phyloP scores from a whole-genome alignment of 2,888 invertebrate genomes.

The Pyrrhia umbra region DNA sequence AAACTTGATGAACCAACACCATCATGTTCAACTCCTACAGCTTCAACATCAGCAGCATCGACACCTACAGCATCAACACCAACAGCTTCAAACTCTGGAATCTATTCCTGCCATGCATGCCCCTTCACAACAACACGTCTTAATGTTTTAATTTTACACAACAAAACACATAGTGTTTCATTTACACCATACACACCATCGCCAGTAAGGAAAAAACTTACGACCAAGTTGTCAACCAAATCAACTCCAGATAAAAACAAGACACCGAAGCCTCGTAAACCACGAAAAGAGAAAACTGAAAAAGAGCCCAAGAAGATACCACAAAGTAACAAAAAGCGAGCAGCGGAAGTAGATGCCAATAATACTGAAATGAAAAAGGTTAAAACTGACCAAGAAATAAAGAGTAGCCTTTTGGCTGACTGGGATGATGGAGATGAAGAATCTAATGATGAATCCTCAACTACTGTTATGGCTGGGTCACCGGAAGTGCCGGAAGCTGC shows the following conservation, averaged over 20 bases:
- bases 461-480: conserved; percentile 73
- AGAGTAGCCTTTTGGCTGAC: conserved; percentile 93
- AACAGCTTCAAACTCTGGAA: conserved; percentile 74
- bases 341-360: conserved; percentile 75
- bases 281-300: conserved; percentile 79
- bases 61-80: conserved; percentile 69
- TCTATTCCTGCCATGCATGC: conserved; percentile 92
- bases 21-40: conserved; percentile 61
- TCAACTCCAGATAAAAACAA: conserved; percentile 65
- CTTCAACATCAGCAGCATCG: conserved; percentile 58
- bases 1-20: conserved; percentile 56
- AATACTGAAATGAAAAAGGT: conserved; percentile 83
- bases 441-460: conserved; percentile 79
- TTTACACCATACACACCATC: conserved; percentile 85
- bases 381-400: conserved; percentile 91
- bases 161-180: conserved; percentile 92
- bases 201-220: conserved; percentile 79
- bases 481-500: conserved; percentile 80
- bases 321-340: conserved; percentile 80
- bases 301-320: conserved; percentile 76
- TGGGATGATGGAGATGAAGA: conserved; percentile 92
- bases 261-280: conserved; percentile 76
- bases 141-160: conserved; percentile 93
- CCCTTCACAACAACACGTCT: conserved; percentile 92
- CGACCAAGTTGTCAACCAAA: conserved; percentile 70